Conservation (phyloP, 2,888 invertebrate species). For the Invenusta paracnida region DNA sequence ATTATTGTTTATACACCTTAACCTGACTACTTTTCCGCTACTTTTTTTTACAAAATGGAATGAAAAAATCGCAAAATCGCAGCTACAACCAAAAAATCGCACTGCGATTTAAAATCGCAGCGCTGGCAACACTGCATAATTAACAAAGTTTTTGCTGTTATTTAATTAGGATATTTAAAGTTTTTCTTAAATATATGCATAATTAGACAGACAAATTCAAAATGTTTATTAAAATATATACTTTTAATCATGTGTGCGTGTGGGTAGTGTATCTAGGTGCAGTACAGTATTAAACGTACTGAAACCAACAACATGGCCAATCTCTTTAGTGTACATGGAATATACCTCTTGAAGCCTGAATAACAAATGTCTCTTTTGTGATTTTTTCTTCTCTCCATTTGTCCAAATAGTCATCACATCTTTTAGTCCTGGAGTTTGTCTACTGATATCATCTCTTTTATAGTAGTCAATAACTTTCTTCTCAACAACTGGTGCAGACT, state of each 20-base stretch:
- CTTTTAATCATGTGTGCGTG: no score
- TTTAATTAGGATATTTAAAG: no score
- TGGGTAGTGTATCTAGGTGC: background rate
- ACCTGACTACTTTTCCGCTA: no score
- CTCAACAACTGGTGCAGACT: slow-evolving; percentile 1
- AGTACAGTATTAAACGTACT: background rate
- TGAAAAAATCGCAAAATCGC: background rate
- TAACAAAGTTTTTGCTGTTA: no score
- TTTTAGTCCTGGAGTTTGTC: slow-evolving; percentile 18
- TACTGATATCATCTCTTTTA: slow-evolving; percentile 13
- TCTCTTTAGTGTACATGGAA: slow-evolving; percentile 15
- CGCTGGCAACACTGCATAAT: background rate
- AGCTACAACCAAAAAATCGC: background rate
- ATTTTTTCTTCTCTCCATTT: slow-evolving; percentile 13
- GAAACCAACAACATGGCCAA: slow-evolving; percentile 15
- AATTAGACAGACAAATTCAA: no score
- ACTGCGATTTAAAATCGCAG: background rate
- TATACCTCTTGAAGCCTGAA: slow-evolving; percentile 17
- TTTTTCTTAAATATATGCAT: no score
- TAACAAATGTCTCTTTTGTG: slow-evolving; percentile 1
- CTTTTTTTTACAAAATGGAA: background rate
- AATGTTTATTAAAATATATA: no score
- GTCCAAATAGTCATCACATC: slow-evolving; percentile 10
- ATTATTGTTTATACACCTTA: no score
- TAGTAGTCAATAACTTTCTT: slow-evolving; percentile 18